phyloP scores from a whole-genome alignment of 2,113 vertebrate species.

The Siniperca chuatsi region DNA sequence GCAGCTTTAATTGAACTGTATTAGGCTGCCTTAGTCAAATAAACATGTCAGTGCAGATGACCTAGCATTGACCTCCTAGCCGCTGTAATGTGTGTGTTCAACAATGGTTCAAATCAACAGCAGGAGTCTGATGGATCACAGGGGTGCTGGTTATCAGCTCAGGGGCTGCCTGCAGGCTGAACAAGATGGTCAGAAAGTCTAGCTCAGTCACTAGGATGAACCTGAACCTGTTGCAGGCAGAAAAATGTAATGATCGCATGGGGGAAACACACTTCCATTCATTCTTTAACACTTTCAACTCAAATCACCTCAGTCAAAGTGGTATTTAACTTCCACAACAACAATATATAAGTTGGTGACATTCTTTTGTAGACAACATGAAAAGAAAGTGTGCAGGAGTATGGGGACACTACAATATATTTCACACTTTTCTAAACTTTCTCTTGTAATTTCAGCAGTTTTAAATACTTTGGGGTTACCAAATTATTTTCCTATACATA shows the following conservation, averaged over 20 bases:
- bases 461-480: neutral
- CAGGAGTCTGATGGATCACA: constrained; percentile 31
- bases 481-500: neutral
- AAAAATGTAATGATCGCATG: constrained; percentile 21
- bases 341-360: neutral
- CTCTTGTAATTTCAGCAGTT: neutral
- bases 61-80: constrained; percentile 32
- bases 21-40: neutral
- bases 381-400: neutral
- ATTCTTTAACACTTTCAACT: neutral
- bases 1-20: constrained; percentile 29
- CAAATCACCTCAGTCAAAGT: neutral
- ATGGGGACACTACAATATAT: neutral
- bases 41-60: constrained; percentile 7
- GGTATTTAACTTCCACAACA: neutral
- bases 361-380: neutral
- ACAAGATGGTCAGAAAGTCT: constrained; percentile 26
- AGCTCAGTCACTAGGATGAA: constrained; percentile 11
- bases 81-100: constrained; percentile 1
- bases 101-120: constrained; percentile 35
- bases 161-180: constrained; percentile 52
- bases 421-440: neutral
- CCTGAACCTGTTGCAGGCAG: constrained; percentile 35
- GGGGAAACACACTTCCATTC: neutral
- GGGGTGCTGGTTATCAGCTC: constrained; percentile 45